Conservation (phyloP, 2,113 vertebrate genomes). For the Laticauda laticaudata region DNA sequence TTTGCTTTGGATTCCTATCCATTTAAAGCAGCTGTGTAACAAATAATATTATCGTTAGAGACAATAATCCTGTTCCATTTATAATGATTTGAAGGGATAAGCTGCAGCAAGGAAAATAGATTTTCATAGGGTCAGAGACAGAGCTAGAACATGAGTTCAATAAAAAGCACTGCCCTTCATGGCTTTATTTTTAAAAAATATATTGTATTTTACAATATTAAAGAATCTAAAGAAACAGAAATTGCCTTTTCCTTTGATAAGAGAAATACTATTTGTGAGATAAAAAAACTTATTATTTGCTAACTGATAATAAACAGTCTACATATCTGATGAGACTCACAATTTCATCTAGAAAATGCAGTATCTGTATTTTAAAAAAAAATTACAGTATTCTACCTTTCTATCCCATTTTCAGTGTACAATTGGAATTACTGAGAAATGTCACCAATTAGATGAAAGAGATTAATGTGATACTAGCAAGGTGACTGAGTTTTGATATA, state of each 20-base stretch:
- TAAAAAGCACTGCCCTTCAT: background rate
- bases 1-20: background rate
- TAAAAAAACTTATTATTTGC: rapidly evolving
- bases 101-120: too few relatives aligned
- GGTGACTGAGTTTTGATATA: background rate
- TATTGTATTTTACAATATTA: background rate
- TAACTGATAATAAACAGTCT: rapidly evolving
- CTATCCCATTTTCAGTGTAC: background rate
- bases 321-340: rapidly evolving
- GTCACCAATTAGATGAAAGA: background rate
- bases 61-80: too few relatives aligned
- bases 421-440: background rate
- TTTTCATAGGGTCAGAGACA: background rate
- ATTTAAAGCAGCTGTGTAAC: background rate
- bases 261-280: background rate
- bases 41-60: background rate
- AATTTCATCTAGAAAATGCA: background rate
- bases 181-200: background rate
- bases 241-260: background rate
- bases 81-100: background rate
- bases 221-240: background rate
- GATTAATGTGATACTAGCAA: rapidly evolving
- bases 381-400: rapidly evolving
- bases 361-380: background rate
- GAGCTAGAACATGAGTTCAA: too few relatives aligned